Base-by-base conservation (phyloP, 2,797 vertebrate genomes). In the Rhabdophis nuchalis region DNA sequence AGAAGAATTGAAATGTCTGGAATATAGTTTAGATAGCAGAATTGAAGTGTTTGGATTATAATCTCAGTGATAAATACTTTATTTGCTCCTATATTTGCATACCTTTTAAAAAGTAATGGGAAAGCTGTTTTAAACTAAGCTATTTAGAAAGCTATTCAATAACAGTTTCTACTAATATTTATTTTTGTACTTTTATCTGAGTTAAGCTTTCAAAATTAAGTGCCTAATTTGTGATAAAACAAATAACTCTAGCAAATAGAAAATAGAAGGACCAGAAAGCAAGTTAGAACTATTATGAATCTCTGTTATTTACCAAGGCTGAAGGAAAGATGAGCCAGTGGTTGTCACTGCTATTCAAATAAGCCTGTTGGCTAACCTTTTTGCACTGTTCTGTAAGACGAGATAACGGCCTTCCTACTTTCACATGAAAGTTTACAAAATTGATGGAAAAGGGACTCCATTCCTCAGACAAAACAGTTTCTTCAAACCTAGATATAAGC, bases 81-180 rank as follows among this genome's bases (percentile, higher is more conserved):
- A 95, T 96, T 96, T 95, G 92, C 96, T 95, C 92, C 92, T 95
- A 94, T 95, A 94, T 93, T 96, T 96, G 92, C 88, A 89, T 87
- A 93, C 91, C 52, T 92, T 89, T 87, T 95, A 94, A 94, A 87
- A n/a, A 46, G 60, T 94, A 95, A 94, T 64, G 94, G 93, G 89
- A 92, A 56, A 85, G 92, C 61, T 88, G 93, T 94, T 95, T 95
- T 94, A 58, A 95, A 90, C 91, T 97, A 95, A 89, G 87, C 92
- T 95, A 95, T 96, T 97, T 96, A 95, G 95, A 96, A 91, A 95
- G 85, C 64, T 27, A 87, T 95, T 97, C 96, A 95, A 95, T 97
- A 97, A 97, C 96, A 97, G 95, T 97, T 97, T 97, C 96, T 97
- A 95, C 97, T 97, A 97, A 97, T 97, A 96, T 97, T 97, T 98